Base-by-base conservation (phyloP, 2,797 vertebrate genomes). In the Sternarchorhynchus goeldii region DNA sequence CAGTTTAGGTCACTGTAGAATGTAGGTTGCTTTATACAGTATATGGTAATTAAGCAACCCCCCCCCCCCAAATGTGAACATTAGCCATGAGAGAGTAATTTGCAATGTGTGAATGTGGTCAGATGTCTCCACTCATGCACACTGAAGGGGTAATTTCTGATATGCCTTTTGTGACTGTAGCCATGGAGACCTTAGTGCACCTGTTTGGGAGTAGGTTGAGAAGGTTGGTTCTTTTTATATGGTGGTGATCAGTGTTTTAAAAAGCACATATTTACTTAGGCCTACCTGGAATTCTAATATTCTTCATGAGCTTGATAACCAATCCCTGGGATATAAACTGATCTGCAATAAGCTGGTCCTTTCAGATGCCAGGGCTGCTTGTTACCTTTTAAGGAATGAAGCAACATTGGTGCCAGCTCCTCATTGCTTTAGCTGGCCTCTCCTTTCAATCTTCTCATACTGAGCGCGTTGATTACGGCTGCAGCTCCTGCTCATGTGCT, bases 151-250 rank as follows among this genome's bases (percentile, higher is more conserved):
- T 10, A 50, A 50, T 50, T 10, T 50, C 12, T 50, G 45, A 50
- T 50, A 50, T 50, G 45, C 45, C 45, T 50, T 50, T 50, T 50
- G 12, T 50, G 45, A 10, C 45, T 10, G 45, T 50, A 50, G 10
- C 45, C 45, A 50, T 50, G 45, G 45, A 50, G 12, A 50, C 45
- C 8, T 50, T 14, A 50, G 10, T 50, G 68, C 57, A 71, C 68
- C 68, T 71, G 68, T 71, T n/a, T 6, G 31, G 68, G 68, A 31
- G 25, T 70, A 57, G 68, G 53, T 36, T 71, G 17, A 70, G 53
- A 70, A 70, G 68, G 53, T 56, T 34, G 18, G 25, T 5, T 21
- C 31, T 53, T 53, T 56, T 7, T 58, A 32, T 20, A 10, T 36
- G 68, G 56, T 56, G 17, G 29, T 6, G 17, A 29, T 70, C 31